Conservation (phyloP, 1,140 invertebrate species). For the Chironomus tepperi region DNA sequence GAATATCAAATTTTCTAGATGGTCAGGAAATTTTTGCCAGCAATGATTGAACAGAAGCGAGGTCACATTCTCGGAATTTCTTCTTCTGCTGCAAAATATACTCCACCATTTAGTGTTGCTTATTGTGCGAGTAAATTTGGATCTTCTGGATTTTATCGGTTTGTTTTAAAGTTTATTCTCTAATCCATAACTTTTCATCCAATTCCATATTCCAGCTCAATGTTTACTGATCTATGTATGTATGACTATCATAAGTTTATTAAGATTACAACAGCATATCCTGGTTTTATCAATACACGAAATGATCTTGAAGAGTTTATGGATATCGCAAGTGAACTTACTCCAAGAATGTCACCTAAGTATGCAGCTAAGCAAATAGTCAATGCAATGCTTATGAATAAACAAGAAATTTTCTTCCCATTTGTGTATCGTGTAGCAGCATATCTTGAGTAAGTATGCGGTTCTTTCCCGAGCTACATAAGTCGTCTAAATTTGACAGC, state of each 20-base stretch:
- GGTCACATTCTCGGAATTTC: constrained; percentile 37
- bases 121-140: constrained; percentile 39
- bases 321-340: too few species aligned
- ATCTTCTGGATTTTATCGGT: constrained; percentile 34
- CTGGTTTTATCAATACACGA: constrained; percentile 34
- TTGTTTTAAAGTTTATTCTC: too few species aligned
- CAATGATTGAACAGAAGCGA: constrained; percentile 36
- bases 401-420: too few species aligned
- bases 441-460: too few species aligned
- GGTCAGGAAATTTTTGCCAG: constrained; percentile 36
- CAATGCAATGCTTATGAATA: too few species aligned
- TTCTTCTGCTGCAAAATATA: constrained; percentile 30
- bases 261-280: constrained; percentile 36
- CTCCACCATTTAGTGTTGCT: constrained; percentile 36
- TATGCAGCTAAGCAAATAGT: too few species aligned
- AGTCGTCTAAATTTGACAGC: too few species aligned
- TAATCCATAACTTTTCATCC: too few species aligned
- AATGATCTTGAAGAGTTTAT: background rate
- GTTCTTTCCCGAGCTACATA: too few species aligned
- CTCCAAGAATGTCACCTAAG: too few species aligned
- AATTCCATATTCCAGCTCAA: constrained; percentile 29
- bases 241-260: constrained; percentile 35
- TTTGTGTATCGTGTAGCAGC: too few species aligned
- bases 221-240: constrained; percentile 34
- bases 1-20: constrained; percentile 30